These are phyloP conservation scores for Etheostoma perlongum DNA, from an alignment of 2,797 vertebrate genomes.

Conservation along the genomic window DNA sequence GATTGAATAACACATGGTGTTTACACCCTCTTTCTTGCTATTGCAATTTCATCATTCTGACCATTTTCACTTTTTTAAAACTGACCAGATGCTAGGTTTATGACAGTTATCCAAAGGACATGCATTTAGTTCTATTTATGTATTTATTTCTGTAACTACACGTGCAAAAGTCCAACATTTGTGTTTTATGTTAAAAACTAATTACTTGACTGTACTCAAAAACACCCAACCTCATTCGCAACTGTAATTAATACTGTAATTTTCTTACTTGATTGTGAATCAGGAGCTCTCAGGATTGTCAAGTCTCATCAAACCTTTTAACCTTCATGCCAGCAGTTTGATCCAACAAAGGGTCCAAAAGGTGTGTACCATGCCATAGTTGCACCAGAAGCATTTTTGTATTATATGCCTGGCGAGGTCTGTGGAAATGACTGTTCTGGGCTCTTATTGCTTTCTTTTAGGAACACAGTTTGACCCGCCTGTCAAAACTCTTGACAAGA, in stretches of 20 bases:
- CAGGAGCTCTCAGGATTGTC: conserved; percentile 43
- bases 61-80: conserved; percentile 22
- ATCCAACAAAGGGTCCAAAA: conserved; percentile 56
- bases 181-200: conserved; percentile 2
- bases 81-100: conserved; percentile 25
- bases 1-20: conserved; percentile 10
- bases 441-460: conserved; percentile 31
- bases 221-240: not conserved
- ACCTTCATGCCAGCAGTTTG: conserved; percentile 64
- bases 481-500: conserved; percentile 38
- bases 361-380: conserved; percentile 52
- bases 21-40: conserved; percentile 9
- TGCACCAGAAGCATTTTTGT: conserved; percentile 64
- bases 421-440: conserved; percentile 60
- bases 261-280: conserved; percentile 33
- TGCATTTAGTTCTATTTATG: conserved; percentile 3
- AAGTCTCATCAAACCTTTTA: conserved; percentile 53
- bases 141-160: conserved; percentile 1
- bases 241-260: not conserved
- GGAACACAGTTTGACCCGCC: conserved; percentile 28
- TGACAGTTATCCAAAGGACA: conserved; percentile 37
- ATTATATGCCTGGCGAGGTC: conserved; percentile 69
- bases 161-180: not conserved
- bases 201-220: not conserved
- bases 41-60: conserved; percentile 9